Percentiles rank a stretch among this genome's conserved stretches.
These are phyloP conservation scores for Belonocnema kinseyi DNA, from an alignment of 1,140 invertebrate species.

Conservation along the genomic window DNA sequence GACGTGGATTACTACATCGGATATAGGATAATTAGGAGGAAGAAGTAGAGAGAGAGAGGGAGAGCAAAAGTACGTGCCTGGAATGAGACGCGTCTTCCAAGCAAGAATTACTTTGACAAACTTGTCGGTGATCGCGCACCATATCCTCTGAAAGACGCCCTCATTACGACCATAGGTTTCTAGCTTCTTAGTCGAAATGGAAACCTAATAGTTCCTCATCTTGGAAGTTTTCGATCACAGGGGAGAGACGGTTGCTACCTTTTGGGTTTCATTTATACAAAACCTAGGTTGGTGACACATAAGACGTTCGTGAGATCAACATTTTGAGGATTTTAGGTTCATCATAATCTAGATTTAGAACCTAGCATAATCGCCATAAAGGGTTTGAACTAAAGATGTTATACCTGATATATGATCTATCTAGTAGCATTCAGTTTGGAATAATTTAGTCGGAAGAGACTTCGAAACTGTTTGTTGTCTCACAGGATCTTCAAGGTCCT, in stretches of 20 bases:
- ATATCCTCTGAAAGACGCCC: slow-evolving; percentile 14
- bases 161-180: slow-evolving; percentile 11
- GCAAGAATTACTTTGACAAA: slow-evolving; percentile 68
- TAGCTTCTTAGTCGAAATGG: slow-evolving; percentile 13
- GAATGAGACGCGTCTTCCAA: slow-evolving; percentile 57
- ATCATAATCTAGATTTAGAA: slow-evolving; percentile 28
- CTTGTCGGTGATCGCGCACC: slow-evolving; percentile 9
- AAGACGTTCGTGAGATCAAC: neutral
- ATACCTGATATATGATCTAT: neutral
- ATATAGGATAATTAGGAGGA: slow-evolving; percentile 72
- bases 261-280: neutral
- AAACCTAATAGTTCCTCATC: slow-evolving; percentile 25
- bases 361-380: neutral
- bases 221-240: slow-evolving; percentile 19
- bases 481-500: neutral
- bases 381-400: neutral
- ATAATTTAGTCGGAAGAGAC: neutral
- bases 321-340: neutral
- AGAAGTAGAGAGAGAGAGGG: slow-evolving; percentile 59
- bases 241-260: slow-evolving; percentile 8
- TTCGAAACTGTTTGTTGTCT: no score
- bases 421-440: no score
- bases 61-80: slow-evolving; percentile 64
- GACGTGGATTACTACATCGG: slow-evolving; percentile 53
- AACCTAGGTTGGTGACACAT: neutral